A percentile compares a stretch with the other conserved stretches of the same genome.
Conservation (phyloP, 2,113 vertebrate genomes). For the Dinomys branickii region DNA sequence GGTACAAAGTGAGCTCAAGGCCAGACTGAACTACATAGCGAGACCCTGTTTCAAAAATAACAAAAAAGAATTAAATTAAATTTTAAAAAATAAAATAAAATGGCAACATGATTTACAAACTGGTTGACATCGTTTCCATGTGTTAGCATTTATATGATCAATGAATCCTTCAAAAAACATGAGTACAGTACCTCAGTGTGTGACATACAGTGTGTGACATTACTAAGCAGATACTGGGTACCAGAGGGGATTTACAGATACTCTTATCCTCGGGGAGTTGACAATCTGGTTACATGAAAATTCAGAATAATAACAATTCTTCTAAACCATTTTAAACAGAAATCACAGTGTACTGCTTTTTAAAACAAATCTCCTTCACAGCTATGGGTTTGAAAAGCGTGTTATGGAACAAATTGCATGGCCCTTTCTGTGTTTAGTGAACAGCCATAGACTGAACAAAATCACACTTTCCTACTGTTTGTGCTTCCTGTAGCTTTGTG, state of each 20-base stretch:
- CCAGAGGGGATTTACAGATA: slow-evolving; percentile 43
- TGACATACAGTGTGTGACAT: too few species aligned
- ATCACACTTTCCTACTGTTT: slow-evolving; percentile 17
- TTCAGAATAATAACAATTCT: slow-evolving; percentile 64
- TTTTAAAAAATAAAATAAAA: too few species aligned
- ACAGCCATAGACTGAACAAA: neutral
- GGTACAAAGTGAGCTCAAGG: too few species aligned
- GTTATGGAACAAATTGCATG: slow-evolving; percentile 58
- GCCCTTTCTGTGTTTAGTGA: slow-evolving; percentile 48
- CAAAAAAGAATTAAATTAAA: too few species aligned
- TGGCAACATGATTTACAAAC: slow-evolving; percentile 1
- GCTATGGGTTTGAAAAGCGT: slow-evolving; percentile 61
- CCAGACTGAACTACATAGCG: too few species aligned
- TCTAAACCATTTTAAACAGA: slow-evolving; percentile 68
- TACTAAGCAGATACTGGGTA: slow-evolving; percentile 33
- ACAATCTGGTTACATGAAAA: slow-evolving; percentile 68
- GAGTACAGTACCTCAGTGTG: slow-evolving; percentile 10
- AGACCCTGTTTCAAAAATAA: too few species aligned
- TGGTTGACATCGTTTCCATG: slow-evolving; percentile 30
- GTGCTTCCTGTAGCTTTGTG: slow-evolving; percentile 1
- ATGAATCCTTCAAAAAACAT: slow-evolving; percentile 37
- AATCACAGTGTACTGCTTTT: slow-evolving; percentile 36
- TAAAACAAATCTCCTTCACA: slow-evolving; percentile 53
- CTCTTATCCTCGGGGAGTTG: slow-evolving; percentile 61
- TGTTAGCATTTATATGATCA: slow-evolving; percentile 51